phyloP scores from a whole-genome alignment of 2,113 vertebrate species.

The Rana temporaria region DNA sequence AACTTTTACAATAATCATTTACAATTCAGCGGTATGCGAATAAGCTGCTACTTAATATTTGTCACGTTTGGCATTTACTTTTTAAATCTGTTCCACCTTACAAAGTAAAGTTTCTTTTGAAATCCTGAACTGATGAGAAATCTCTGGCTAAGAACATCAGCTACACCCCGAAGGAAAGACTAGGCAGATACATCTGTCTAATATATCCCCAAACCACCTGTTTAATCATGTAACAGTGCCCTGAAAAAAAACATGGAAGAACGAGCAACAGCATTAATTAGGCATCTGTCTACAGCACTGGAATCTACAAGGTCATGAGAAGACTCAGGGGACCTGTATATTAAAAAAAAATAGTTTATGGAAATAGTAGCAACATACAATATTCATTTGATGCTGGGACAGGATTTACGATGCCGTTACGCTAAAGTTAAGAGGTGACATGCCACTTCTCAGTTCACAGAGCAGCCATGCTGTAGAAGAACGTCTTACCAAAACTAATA shows the following conservation, averaged over 20 bases:
- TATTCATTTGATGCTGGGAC: too few species aligned
- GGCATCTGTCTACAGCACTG: constrained; percentile 24
- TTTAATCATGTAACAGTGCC: constrained; percentile 46
- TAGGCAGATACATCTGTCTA: constrained; percentile 37
- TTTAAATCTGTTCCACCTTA: neutral
- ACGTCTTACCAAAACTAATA: too few species aligned
- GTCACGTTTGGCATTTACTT: too few species aligned
- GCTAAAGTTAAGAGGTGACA: too few species aligned
- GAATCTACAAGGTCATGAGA: neutral
- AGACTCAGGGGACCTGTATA: neutral
- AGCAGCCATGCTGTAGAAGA: too few species aligned
- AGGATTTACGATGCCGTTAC: too few species aligned
- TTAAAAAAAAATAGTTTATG: neutral
- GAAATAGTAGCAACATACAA: neutral
- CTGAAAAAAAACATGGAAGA: constrained; percentile 4
- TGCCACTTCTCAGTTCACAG: too few species aligned
- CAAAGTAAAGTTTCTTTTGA: neutral
- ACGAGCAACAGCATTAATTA: constrained; percentile 37
- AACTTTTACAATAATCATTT: too few species aligned
- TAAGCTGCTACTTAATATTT: too few species aligned
- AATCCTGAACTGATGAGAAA: neutral
- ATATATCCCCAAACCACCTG: constrained; percentile 42
- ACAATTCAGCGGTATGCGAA: too few species aligned
- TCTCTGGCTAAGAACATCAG: constrained; percentile 23
- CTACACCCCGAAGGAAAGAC: constrained; percentile 28